Evolutionary conservation across 2,113 vertebrate genomes (phyloP), one percentile per base, ranked within the genome.

Genomic region (Antidorcas marsupialis): DNA sequence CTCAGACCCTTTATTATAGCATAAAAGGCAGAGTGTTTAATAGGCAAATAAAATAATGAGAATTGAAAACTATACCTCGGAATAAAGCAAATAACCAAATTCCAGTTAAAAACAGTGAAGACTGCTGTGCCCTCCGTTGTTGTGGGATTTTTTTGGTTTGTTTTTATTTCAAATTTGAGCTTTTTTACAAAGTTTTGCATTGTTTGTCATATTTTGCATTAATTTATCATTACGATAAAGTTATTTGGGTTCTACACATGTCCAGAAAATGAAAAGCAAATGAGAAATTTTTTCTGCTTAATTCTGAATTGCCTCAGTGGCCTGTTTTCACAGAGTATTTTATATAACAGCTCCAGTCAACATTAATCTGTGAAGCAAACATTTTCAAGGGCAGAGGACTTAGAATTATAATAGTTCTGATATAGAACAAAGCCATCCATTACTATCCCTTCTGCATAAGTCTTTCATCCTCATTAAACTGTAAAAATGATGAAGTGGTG

Each of bases 321-420:
- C 39, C n/a, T 62, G 3, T 67, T 94, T 91, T 97, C 79, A n/a
- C 45, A 95, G 33, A 47, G 50, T 74, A 91, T 62, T 97, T 98
- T 71, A 96, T 89, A 85, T 97, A 98, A 62, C 53, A 89, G 5
- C 43, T 62, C 95, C 74, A 97, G 45, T 47, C 94, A 60, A 55
- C 81, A 55, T 89, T 74, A 71, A 76, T 95, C 47, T 83, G 10
- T 47, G 62, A 86, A 45, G 33, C 45, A 62, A 95, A 79, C 27
- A 45, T 36, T 92, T 86, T 81, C 87, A 92, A 92, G 96, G 85
- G 79, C 39, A 45, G 84, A 94, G 19, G 87, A 79, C 50, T 39
- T 39, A 60, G 76, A 76, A 76, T 88, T 33, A 27, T 50, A n/a
- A 50, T 64, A 25, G n/a, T 15, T 94, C 57, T 60, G 39, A 55